Conservation (phyloP, 2,113 vertebrate species). For the Dissostichus mawsoni region DNA sequence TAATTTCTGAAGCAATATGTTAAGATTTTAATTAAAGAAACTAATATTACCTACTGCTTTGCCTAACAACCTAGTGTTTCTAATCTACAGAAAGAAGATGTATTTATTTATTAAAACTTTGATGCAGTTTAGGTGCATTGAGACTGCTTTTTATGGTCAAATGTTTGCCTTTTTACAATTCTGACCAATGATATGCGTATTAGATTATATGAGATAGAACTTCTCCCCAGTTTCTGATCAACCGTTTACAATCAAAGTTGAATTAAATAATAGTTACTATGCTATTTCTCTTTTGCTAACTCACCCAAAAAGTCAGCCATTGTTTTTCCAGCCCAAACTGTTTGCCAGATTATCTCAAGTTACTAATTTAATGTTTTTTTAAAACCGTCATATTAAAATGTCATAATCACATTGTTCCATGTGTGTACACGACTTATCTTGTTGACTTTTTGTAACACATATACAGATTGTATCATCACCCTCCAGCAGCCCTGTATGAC, state of each 20-base stretch:
- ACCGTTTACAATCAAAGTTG: slow-evolving; percentile 16
- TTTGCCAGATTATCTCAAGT: slow-evolving; percentile 10
- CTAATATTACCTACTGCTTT: slow-evolving; percentile 50
- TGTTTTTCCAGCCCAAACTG: not conserved
- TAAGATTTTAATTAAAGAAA: slow-evolving; percentile 74
- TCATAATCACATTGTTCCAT: slow-evolving; percentile 34
- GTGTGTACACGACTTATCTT: slow-evolving; percentile 25
- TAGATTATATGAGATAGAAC: slow-evolving; percentile 17
- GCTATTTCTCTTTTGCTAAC: slow-evolving; percentile 4
- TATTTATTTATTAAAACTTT: slow-evolving; percentile 23
- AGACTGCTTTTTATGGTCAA: slow-evolving; percentile 16
- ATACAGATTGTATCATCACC: slow-evolving; percentile 70
- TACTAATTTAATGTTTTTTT: not conserved
- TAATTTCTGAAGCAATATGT: slow-evolving; percentile 68
- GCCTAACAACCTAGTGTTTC: slow-evolving; percentile 58
- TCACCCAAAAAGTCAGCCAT: not conserved
- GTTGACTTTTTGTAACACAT: slow-evolving; percentile 43
- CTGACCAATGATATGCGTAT: slow-evolving; percentile 45
- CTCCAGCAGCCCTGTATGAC: slow-evolving; percentile 54
- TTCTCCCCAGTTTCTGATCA: slow-evolving; percentile 6
- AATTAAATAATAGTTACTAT: slow-evolving; percentile 16
- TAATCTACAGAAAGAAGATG: slow-evolving; percentile 65
- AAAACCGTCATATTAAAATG: slow-evolving; percentile 32
- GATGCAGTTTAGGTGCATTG: slow-evolving; percentile 28
- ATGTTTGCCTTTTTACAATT: slow-evolving; percentile 14